phyloP scores from a whole-genome alignment of 2,888 invertebrate genomes.

The Deilephila porcellus region DNA sequence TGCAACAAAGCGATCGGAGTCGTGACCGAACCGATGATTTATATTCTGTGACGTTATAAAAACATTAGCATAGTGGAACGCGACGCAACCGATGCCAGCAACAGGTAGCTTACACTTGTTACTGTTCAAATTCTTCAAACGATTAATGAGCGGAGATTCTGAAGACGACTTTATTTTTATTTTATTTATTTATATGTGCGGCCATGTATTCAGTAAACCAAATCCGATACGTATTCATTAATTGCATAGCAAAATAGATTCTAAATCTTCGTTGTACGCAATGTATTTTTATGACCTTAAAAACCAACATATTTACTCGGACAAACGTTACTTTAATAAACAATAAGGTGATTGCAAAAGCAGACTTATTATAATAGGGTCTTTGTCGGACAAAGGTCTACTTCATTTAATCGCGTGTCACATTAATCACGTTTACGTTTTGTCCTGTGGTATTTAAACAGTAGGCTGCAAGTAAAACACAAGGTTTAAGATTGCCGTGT shows the following conservation, averaged over 20 bases:
- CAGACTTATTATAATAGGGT: not conserved
- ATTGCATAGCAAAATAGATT: too few species aligned
- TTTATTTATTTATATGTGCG: too few species aligned
- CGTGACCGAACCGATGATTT: constrained; percentile 21
- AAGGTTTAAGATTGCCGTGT: not conserved
- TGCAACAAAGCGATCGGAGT: constrained; percentile 11
- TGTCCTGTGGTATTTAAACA: not conserved
- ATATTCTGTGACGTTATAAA: constrained; percentile 29
- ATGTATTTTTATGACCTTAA: not conserved
- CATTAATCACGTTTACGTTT: not conserved
- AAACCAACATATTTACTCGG: not conserved
- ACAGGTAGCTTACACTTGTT: constrained; percentile 37
- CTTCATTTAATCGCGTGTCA: not conserved
- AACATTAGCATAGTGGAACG: constrained; percentile 42
- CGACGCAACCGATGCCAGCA: constrained; percentile 35
- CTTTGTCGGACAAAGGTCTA: not conserved
- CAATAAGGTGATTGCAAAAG: not conserved
- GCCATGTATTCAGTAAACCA: too few species aligned
- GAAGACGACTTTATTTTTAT: not conserved
- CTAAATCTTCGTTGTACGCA: too few species aligned
- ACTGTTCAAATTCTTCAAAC: constrained; percentile 39
- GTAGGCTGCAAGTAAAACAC: not conserved
- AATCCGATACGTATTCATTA: too few species aligned
- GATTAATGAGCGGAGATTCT: constrained; percentile 23
- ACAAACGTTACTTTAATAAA: not conserved